A percentile compares a stretch with the other conserved stretches of the same genome.
phyloP scores from a whole-genome alignment of 2,797 vertebrate species.

The Periparus ater region DNA sequence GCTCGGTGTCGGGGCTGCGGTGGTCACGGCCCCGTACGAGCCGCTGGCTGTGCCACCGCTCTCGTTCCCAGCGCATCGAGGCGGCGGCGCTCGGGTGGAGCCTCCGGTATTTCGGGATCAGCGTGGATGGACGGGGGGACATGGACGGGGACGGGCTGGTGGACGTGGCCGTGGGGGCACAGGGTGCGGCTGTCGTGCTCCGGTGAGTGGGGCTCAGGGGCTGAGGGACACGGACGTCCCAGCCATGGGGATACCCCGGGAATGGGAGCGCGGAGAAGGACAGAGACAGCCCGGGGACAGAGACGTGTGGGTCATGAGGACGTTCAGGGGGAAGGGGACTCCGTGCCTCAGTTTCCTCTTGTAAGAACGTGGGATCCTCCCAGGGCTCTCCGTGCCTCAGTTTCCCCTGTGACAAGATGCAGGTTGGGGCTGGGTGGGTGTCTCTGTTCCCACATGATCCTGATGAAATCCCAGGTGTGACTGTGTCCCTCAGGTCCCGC shows the following conservation, averaged over 20 bases:
- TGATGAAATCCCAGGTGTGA: neutral
- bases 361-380: neutral
- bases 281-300: no score
- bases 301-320: neutral
- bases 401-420: neutral
- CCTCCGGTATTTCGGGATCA: conserved; percentile 91
- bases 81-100: conserved; percentile 77
- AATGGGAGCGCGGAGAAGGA: neutral
- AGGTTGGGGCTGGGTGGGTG: no score
- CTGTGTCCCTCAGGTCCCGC: neutral
- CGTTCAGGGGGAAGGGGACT: neutral
- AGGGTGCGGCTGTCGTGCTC: conserved; percentile 84
- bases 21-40: neutral
- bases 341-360: neutral
- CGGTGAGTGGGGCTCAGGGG: neutral
- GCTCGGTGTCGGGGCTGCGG: neutral
- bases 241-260: no score
- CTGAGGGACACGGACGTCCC: neutral
- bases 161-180: conserved; percentile 91
- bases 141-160: conserved; percentile 89
- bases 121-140: conserved; percentile 85
- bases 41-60: neutral
- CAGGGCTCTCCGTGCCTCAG: neutral
- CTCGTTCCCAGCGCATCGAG: conserved; percentile 80
- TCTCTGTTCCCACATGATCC: neutral